Percentiles rank a stretch among this genome's conserved stretches.
phyloP scores from a whole-genome alignment of 1,140 invertebrate species.

The Drosophila simulans region DNA sequence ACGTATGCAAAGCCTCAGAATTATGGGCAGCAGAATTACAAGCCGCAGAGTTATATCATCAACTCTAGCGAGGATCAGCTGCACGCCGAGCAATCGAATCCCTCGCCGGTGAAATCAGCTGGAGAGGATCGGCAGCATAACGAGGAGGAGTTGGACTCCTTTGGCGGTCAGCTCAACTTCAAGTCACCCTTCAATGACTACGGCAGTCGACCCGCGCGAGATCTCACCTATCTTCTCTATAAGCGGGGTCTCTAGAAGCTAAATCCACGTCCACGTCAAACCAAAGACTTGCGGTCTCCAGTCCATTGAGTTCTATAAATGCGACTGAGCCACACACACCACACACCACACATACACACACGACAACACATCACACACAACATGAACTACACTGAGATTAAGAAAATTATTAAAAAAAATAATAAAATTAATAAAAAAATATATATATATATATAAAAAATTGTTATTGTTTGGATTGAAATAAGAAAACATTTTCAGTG shows the following conservation, averaged over 20 bases:
- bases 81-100: constrained; percentile 43
- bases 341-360: constrained; percentile 2
- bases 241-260: constrained; percentile 53
- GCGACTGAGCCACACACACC: constrained; percentile 14
- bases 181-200: constrained; percentile 71
- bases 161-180: constrained; percentile 56
- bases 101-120: constrained; percentile 18
- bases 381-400: not conserved
- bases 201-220: constrained; percentile 65
- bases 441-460: not conserved
- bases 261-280: not conserved
- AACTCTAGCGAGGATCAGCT: constrained; percentile 70
- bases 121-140: not conserved
- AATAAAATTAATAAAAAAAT: not conserved
- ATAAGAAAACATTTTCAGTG: constrained; percentile 2
- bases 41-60: constrained; percentile 35
- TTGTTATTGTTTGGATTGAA: constrained; percentile 3
- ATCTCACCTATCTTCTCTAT: constrained; percentile 66
- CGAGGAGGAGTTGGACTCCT: constrained; percentile 36
- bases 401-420: not conserved
- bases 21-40: not conserved
- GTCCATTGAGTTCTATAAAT: constrained; percentile 11
- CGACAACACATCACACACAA: not conserved
- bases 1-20: not conserved
- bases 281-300: constrained; percentile 2